Base-by-base conservation (phyloP, 1,140 invertebrate genomes). In the Brachionus manjavacas region DNA sequence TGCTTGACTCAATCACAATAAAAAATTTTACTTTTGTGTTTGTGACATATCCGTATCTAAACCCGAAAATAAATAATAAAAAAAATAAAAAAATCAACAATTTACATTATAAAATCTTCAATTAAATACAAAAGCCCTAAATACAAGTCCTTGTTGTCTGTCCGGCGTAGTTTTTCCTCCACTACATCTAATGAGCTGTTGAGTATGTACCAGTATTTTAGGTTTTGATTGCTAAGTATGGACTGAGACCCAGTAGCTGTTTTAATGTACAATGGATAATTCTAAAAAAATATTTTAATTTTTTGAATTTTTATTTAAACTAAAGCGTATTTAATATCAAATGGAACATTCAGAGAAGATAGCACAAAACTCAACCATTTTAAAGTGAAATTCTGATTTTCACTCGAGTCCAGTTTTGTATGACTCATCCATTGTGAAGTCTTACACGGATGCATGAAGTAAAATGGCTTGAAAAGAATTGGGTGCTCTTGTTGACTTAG, bases 11-110 rank as follows among this genome's bases (percentile, higher is more conserved):
- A n/a, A 97, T 93, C 28, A 98, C 93, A 85, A 98, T 93, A 16
- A 98, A 93, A 89, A 98, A 94, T 89, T 98, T 98, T 14, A 97
- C 94, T 90, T 95, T 94, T 0, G 96, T 97, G 88, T 97, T 98
- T n/a, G 96, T 97, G 16, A 96, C 95, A 91, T 97, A 98, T 7
- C 96, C 96, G 92, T 96, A 98, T 87, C 95, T 97, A 81, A 39
- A 49, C 16, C 8, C 20, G 25, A 49, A 84, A 87, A 85, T 85
- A 84, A 43, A 60, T 14, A 39, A 70, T n/a, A 70, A 16, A 72
- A 14, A 66, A 31, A 31, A 31, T 31, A 78, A 78, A 83, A 43
- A 72, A 35, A 52, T n/a, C 28, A 31, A 23, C 16, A 11, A 66
- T 64, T 12, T 39, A 97, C 95, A 97, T 95, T 93, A 96, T 97